A percentile compares a stretch with the other conserved stretches of the same genome.
These are phyloP conservation scores for Cistogaster globosa DNA, from an alignment of 2,888 invertebrate genomes.

Conservation along the genomic window DNA sequence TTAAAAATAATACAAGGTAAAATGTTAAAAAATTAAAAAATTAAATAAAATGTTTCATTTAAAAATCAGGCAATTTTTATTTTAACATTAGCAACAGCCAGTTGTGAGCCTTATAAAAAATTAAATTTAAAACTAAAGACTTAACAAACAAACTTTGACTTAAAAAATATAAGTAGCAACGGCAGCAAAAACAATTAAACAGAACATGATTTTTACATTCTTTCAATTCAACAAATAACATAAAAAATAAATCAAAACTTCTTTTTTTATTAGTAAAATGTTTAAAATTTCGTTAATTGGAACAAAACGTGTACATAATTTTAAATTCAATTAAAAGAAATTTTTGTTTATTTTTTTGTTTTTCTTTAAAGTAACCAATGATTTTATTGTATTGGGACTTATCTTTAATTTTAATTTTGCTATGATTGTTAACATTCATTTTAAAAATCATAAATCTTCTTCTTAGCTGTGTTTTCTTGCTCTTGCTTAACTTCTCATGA, in stretches of 20 bases:
- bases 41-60: too few species aligned
- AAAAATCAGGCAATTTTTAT: too few species aligned
- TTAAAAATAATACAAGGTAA: too few species aligned
- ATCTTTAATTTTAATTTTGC: not conserved
- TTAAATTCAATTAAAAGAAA: conserved; percentile 58
- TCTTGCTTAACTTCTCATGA: conserved; percentile 28
- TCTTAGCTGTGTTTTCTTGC: not conserved
- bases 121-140: too few species aligned
- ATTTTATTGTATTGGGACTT: not conserved
- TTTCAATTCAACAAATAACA: conserved; percentile 41
- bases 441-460: conserved; percentile 13
- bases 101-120: too few species aligned
- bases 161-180: too few species aligned
- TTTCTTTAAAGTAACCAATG: not conserved
- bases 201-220: conserved; percentile 67
- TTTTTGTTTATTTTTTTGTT: too few species aligned
- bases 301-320: conserved; percentile 67
- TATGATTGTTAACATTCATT: not conserved
- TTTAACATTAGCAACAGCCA: too few species aligned
- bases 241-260: conserved; percentile 3
- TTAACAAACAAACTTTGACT: too few species aligned
- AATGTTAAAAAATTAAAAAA: too few species aligned
- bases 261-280: conserved; percentile 4
- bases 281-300: conserved; percentile 68
- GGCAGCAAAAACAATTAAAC: conserved; percentile 26